Conservation (phyloP, 2,888 invertebrate genomes). For the Melanostoma mellinum region DNA sequence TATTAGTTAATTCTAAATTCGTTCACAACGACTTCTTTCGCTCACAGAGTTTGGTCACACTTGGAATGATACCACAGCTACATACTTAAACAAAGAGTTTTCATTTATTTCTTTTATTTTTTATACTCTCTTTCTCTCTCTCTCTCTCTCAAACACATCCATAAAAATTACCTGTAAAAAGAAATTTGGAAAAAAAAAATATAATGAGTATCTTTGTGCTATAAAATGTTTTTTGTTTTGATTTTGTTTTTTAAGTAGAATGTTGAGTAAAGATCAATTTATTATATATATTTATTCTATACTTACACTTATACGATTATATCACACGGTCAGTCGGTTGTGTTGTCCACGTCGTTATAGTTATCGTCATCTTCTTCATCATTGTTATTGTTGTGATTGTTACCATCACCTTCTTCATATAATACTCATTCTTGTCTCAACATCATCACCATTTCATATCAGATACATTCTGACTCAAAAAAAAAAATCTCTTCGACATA, state of each 20-base stretch:
- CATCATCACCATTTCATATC: constrained; percentile 42
- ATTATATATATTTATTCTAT: constrained; percentile 36
- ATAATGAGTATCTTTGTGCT: constrained; percentile 63
- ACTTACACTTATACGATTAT: constrained; percentile 66
- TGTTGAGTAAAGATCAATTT: constrained; percentile 35
- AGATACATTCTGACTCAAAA: constrained; percentile 45
- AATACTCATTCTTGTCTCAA: constrained; percentile 21
- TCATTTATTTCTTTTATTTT: constrained; percentile 8
- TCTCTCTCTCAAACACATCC: constrained; percentile 57
- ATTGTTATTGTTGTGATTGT: constrained; percentile 42
- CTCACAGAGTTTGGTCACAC: constrained; percentile 73
- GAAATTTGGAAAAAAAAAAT: constrained; percentile 60
- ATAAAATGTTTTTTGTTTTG: constrained; percentile 27
- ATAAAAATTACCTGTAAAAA: constrained; percentile 66
- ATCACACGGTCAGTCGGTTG: constrained; percentile 68
- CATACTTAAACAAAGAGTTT: constrained; percentile 52
- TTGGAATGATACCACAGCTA: constrained; percentile 73
- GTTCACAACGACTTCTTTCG: constrained; percentile 73
- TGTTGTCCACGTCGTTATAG: constrained; percentile 58
- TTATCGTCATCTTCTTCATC: constrained; percentile 52
- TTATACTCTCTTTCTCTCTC: constrained; percentile 6
- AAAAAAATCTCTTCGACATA: constrained; percentile 34
- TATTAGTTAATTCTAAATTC: constrained; percentile 66
- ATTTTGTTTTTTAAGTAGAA: constrained; percentile 35
- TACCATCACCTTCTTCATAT: constrained; percentile 42